A percentile compares a stretch with the other conserved stretches of the same genome.
Conservation (phyloP, 2,888 invertebrate species). For the Drosophila gaucha region DNA sequence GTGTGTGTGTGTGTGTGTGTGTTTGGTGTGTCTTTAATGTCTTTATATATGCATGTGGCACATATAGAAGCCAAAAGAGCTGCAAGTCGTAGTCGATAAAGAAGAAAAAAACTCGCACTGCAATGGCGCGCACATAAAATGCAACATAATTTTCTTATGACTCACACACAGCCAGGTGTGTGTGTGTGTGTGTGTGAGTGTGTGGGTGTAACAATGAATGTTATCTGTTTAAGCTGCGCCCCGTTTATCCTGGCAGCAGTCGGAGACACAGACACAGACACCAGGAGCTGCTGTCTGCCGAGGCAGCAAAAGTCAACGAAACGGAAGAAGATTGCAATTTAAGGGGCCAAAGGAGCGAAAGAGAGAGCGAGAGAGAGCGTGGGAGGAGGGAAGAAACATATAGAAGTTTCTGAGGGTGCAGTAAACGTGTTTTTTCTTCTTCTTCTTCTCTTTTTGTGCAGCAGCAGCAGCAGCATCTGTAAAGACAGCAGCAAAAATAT, state of each 20-base stretch:
- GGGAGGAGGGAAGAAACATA: not conserved
- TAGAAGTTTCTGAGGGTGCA: slow-evolving; percentile 45
- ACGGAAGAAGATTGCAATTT: slow-evolving; percentile 79
- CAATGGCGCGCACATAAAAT: slow-evolving; percentile 69
- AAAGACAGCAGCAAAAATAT: slow-evolving; percentile 53
- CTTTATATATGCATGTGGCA: slow-evolving; percentile 63
- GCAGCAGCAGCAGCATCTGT: slow-evolving; percentile 12
- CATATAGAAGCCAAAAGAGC: slow-evolving; percentile 7
- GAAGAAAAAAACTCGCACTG: slow-evolving; percentile 68
- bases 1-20: slow-evolving; percentile 12
- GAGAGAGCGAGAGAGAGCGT: not conserved
- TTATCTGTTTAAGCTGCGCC: slow-evolving; percentile 77
- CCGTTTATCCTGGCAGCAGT: slow-evolving; percentile 65
- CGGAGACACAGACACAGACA: slow-evolving; percentile 16
- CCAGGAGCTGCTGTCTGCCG: slow-evolving; percentile 41
- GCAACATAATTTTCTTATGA: slow-evolving; percentile 81
- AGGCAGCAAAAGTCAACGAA: slow-evolving; percentile 78
- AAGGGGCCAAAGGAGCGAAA: slow-evolving; percentile 45
- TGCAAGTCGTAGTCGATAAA: slow-evolving; percentile 22
- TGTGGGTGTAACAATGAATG: slow-evolving; percentile 68
- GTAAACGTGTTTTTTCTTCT: slow-evolving; percentile 61
- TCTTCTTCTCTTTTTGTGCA: slow-evolving; percentile 34
- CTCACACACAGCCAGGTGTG: slow-evolving; percentile 56
- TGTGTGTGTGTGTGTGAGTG: not conserved
- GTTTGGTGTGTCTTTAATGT: slow-evolving; percentile 57